These are phyloP conservation scores for Standfussiana lucernea DNA, from an alignment of 2,888 invertebrate genomes.

Conservation along the genomic window DNA sequence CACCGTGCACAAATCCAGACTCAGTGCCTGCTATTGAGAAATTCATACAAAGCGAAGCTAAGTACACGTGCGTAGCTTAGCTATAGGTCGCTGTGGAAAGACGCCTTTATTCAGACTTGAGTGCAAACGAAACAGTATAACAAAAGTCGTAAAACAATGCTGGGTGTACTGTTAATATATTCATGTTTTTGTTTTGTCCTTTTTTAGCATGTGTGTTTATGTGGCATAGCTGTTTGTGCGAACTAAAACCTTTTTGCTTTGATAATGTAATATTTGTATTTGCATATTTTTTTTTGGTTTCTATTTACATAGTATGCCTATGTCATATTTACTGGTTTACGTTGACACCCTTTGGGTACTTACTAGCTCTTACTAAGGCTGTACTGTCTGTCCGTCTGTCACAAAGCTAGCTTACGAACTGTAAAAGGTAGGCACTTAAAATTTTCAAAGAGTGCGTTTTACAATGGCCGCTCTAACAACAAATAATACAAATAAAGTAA, in stretches of 20 bases:
- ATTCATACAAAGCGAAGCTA: neutral
- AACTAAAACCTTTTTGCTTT: conserved; percentile 50
- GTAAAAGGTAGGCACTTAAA: neutral
- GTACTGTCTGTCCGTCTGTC: neutral
- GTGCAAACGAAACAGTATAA: conserved; percentile 47
- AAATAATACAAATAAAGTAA: neutral
- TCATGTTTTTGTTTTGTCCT: conserved; percentile 62
- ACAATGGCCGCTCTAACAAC: neutral
- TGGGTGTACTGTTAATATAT: conserved; percentile 59
- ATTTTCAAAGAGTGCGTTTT: neutral
- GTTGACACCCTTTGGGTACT: neutral
- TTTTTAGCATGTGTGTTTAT: conserved; percentile 44
- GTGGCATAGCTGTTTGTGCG: conserved; percentile 23
- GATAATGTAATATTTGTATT: conserved; percentile 35
- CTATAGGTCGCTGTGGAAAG: neutral
- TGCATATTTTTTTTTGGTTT: conserved; percentile 27
- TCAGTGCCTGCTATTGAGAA: neutral
- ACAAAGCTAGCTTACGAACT: neutral
- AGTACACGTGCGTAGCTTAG: neutral
- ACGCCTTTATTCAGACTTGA: conserved; percentile 9
- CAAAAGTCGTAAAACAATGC: conserved; percentile 61
- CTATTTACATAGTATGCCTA: conserved; percentile 1
- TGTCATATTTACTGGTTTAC: neutral
- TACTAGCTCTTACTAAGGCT: neutral
- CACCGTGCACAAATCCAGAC: too few relatives aligned